These are phyloP conservation scores for Montipora efflorescens DNA, from an alignment of 64 coral and sea anemone genomes.

Conservation along the genomic window DNA sequence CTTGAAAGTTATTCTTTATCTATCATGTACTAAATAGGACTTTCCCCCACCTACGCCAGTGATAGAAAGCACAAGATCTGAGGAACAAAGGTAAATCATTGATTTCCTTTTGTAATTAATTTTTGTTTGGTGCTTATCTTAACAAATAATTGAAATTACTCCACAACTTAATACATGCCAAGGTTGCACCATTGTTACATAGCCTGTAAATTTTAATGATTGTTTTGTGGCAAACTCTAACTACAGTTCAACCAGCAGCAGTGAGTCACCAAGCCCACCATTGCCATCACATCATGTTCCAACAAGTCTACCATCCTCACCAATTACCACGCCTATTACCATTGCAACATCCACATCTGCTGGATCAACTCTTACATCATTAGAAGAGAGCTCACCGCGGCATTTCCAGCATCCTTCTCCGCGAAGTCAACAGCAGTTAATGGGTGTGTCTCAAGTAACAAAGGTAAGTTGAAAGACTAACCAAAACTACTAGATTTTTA, in stretches of 20 bases:
- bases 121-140: neutral
- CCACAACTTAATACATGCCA: no score
- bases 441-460: slow-evolving; percentile 20
- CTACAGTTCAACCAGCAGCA: slow-evolving; percentile 52
- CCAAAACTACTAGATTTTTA: neutral
- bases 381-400: slow-evolving; percentile 82
- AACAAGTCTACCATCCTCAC: slow-evolving; percentile 61
- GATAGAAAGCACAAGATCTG: slow-evolving; percentile 18
- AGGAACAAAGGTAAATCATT: slow-evolving; percentile 39
- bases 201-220: no score
- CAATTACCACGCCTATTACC: slow-evolving; percentile 65
- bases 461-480: slow-evolving; percentile 15
- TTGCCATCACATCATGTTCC: slow-evolving; percentile 43
- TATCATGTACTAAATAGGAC: slow-evolving; percentile 3
- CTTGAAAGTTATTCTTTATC: neutral
- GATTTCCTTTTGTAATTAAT: neutral
- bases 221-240: neutral
- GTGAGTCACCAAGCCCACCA: slow-evolving; percentile 59
- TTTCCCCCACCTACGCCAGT: neutral
- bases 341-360: slow-evolving; percentile 81
- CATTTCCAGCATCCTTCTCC: slow-evolving; percentile 91
- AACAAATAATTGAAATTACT: no score
- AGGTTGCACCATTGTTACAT: no score
- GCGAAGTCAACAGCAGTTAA: slow-evolving; percentile 38
- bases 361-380: slow-evolving; percentile 70